Base-by-base conservation (phyloP, 2,113 vertebrate species). In the Ameiurus melas region DNA sequence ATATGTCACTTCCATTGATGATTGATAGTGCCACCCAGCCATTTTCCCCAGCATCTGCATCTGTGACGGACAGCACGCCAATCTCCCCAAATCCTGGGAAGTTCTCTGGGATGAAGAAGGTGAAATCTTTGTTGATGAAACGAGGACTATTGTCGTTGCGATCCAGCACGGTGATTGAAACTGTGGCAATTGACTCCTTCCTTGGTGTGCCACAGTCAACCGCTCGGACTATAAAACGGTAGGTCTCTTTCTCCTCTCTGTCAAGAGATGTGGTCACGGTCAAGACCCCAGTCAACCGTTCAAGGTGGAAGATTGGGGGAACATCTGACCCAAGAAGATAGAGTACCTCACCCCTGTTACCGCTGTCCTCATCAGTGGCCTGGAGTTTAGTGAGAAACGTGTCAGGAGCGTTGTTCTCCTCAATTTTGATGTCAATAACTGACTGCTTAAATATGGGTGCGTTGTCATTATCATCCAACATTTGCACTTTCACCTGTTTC, bases 71-170 rank as follows among this genome's bases (percentile, higher is more conserved):
- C 84, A 99, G 97, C 66, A 99, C 95, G 55, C 98, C 98, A 13
- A 99, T 99, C 93, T 99, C 98, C 16, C 98, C 98, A 60, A 97
- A 99, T 5, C 97, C 98, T 1, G 97, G 98, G 71, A 99, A 98
- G 92, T 99, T 99, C 94, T 99, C 98, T 1, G 98, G 97, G 36
- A 99, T 97, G 1, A 99, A 99, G 94, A 99, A 99, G 27, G 97
- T 99, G 91, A 99, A 99, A 92, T 99, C 98, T 91, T 98, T 99
- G 92, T 99, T 98, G 94, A 99, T 99, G 92, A 99, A 99, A 80
- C 97, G 95, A 5, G 98, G 98, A 82, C 96, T 98, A 93, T 99
- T 99, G 95, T 99, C 98, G 80, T 99, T 99, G 94, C 97, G 97
- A 94, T 99, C 98, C 92, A 96, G 90, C 4, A 99, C 97, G 0